Percentiles rank a stretch among this genome's conserved stretches.
Evolutionary conservation across 2,797 vertebrate genomes (phyloP).

Genomic region (Chaunax sp.): DNA sequence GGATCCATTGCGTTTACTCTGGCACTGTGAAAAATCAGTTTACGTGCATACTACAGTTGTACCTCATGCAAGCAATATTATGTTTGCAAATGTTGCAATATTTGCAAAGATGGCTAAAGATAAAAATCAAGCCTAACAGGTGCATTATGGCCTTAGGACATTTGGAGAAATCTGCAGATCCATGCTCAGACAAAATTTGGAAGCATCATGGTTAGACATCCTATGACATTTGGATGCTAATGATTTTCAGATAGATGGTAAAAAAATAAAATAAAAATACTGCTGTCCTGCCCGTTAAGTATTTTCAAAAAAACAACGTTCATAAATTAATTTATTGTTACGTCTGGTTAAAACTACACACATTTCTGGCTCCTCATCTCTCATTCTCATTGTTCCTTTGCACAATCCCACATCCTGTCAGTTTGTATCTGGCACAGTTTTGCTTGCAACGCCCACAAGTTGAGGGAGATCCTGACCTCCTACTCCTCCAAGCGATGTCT

Average conservation of each 20-base stretch:
- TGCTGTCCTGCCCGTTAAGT: background rate
- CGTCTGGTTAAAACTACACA: slow-evolving; percentile 3
- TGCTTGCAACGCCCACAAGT: slow-evolving; percentile 16
- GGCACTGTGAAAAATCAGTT: slow-evolving; percentile 32
- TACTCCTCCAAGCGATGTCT: no score
- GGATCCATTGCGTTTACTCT: slow-evolving; percentile 48
- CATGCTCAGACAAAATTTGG: background rate
- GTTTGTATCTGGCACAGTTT: slow-evolving; percentile 30
- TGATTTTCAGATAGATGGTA: background rate
- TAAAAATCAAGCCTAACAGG: slow-evolving; percentile 23
- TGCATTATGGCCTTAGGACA: background rate
- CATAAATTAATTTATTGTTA: background rate
- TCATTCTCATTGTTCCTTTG: background rate
- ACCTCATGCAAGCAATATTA: no score
- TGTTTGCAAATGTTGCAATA: background rate
- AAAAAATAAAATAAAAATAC: background rate
- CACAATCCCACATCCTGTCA: slow-evolving; percentile 6
- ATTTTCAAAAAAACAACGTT: no score
- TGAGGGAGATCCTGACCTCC: no score
- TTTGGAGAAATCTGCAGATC: background rate
- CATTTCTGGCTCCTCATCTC: slow-evolving; percentile 12
- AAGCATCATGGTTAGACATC: background rate
- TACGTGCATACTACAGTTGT: slow-evolving; percentile 15
- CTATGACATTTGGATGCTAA: background rate
- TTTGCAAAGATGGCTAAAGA: slow-evolving; percentile 29